Percentiles rank a stretch among this genome's conserved stretches.
Evolutionary conservation across 2,113 vertebrate species (phyloP).

Genomic region (Corvus moneduloides): DNA sequence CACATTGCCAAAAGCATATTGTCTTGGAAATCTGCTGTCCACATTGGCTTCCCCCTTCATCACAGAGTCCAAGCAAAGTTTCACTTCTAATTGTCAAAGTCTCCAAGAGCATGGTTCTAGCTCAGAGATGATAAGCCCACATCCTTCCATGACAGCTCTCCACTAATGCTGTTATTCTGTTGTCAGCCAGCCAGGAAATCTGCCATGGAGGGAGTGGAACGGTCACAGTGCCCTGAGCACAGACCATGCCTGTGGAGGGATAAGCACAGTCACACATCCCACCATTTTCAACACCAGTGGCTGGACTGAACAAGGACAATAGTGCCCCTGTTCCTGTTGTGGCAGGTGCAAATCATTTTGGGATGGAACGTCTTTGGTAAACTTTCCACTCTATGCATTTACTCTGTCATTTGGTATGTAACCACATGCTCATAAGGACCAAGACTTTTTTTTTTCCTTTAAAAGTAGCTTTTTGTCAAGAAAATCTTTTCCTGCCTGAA

Average conservation of each 20-base stretch:
- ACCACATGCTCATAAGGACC: neutral
- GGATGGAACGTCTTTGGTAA: neutral
- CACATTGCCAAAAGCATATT: conserved; percentile 53
- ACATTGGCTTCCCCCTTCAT: conserved; percentile 35
- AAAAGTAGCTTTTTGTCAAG: neutral
- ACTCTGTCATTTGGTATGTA: neutral
- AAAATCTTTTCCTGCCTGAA: neutral
- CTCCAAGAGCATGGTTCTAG: neutral
- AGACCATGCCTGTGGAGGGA: rapidly evolving
- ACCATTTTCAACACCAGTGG: neutral
- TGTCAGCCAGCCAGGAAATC: neutral
- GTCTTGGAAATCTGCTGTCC: conserved; percentile 64
- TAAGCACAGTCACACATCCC: rapidly evolving
- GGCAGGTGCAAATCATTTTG: neutral
- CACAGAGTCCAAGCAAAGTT: conserved; percentile 49
- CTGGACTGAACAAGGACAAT: neutral
- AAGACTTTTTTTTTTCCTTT: neutral
- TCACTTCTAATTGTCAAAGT: neutral
- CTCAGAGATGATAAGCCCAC: neutral
- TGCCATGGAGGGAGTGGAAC: neutral
- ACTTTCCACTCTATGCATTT: neutral
- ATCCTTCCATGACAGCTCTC: neutral
- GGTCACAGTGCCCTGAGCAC: neutral
- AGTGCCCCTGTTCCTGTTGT: neutral
- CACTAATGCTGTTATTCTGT: neutral